Conservation (phyloP, 2,888 invertebrate genomes). For the Calliopum simillimum region DNA sequence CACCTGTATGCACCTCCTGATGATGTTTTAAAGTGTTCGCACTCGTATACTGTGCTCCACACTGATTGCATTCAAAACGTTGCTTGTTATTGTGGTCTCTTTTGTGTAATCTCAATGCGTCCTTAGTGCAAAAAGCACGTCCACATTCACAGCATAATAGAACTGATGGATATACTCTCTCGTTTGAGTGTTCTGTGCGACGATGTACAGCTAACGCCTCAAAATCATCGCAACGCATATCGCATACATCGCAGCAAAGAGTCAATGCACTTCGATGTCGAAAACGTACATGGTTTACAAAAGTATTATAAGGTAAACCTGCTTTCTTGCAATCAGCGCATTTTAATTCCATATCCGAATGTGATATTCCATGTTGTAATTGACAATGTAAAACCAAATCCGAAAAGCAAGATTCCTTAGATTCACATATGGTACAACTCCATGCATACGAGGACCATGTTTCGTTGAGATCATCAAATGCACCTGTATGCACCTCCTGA, state of each 20-base stretch:
- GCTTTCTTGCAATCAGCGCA: slow-evolving; percentile 55
- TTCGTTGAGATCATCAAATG: background rate
- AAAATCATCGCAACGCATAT: slow-evolving; percentile 40
- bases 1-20: slow-evolving; percentile 52
- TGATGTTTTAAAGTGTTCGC: slow-evolving; percentile 46
- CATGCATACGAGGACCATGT: slow-evolving; percentile 35
- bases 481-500: slow-evolving; percentile 50
- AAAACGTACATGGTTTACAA: slow-evolving; percentile 55
- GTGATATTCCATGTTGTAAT: slow-evolving; percentile 6
- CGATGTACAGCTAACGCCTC: slow-evolving; percentile 48
- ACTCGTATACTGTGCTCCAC: slow-evolving; percentile 41
- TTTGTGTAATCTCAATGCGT: slow-evolving; percentile 48
- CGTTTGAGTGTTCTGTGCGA: slow-evolving; percentile 30
- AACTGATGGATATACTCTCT: slow-evolving; percentile 35
- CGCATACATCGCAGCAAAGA: slow-evolving; percentile 53
- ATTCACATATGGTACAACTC: slow-evolving; percentile 8
- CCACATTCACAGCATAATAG: slow-evolving; percentile 51
- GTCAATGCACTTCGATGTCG: slow-evolving; percentile 51
- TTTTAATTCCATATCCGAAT: slow-evolving; percentile 44
- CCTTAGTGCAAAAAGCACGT: slow-evolving; percentile 49
- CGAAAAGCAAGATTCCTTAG: background rate
- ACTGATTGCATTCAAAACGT: slow-evolving; percentile 38
- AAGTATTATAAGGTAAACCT: slow-evolving; percentile 51
- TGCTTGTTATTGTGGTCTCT: slow-evolving; percentile 45
- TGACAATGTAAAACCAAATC: slow-evolving; percentile 15